Conservation (phyloP, 2,113 vertebrate species). For the Antigone vipio region DNA sequence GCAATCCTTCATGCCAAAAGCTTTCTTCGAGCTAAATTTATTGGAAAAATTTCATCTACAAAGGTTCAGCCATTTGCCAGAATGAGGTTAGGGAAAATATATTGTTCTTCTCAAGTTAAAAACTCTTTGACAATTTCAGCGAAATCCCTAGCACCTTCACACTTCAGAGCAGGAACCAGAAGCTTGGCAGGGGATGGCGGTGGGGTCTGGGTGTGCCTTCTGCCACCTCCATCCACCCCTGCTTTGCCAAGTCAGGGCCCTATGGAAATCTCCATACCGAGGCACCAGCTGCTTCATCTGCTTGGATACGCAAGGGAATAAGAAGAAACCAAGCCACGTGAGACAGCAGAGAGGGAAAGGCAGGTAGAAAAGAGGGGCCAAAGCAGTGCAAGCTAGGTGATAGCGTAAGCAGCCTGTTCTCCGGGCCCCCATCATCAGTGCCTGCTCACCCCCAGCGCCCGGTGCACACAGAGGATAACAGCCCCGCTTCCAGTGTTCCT, state of each 20-base stretch:
- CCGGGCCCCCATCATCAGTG: background rate
- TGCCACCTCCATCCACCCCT: background rate
- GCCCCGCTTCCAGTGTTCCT: background rate
- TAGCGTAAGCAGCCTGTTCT: fast-evolving
- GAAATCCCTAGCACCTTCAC: constrained; percentile 54
- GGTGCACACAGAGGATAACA: background rate
- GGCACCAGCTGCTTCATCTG: background rate
- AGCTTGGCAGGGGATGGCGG: background rate
- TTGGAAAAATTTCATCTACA: constrained; percentile 60
- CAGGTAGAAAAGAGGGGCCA: background rate
- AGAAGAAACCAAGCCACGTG: background rate
- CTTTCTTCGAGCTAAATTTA: constrained; percentile 48
- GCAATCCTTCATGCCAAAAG: constrained; percentile 34
- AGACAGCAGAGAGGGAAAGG: background rate
- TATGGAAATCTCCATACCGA: background rate
- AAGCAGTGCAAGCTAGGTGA: background rate
- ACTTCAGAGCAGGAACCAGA: background rate
- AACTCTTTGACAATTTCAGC: constrained; percentile 35
- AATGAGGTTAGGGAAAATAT: constrained; percentile 62
- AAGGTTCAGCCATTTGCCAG: constrained; percentile 56
- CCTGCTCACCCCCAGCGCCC: background rate
- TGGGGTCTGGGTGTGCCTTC: background rate
- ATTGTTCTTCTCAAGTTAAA: constrained; percentile 61
- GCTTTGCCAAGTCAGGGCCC: background rate
- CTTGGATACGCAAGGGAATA: background rate